These are phyloP conservation scores for Ectemnius lituratus DNA, from an alignment of 2,888 invertebrate genomes.

Conservation along the genomic window DNA sequence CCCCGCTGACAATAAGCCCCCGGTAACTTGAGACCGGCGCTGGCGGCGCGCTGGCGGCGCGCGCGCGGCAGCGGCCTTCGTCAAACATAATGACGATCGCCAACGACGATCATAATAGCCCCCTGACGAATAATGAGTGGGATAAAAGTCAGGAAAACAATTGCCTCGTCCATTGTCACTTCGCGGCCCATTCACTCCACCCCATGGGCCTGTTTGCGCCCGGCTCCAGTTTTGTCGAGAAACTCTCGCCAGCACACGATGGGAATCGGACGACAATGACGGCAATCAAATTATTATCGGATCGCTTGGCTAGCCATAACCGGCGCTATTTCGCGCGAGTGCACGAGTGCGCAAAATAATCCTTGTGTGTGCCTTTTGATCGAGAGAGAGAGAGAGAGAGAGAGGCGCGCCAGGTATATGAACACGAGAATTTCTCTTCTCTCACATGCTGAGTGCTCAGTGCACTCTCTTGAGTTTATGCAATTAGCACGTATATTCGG, in stretches of 20 bases:
- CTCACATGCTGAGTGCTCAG: neutral
- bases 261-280: conserved; percentile 37
- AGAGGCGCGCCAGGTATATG: neutral
- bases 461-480: neutral
- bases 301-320: conserved; percentile 29
- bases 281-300: conserved; percentile 46
- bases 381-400: neutral
- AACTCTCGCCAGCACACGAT: conserved; percentile 28
- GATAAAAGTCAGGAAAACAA: conserved; percentile 73
- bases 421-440: neutral
- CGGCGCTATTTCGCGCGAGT: conserved; percentile 10
- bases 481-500: no score
- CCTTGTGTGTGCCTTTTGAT: neutral
- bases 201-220: conserved; percentile 46
- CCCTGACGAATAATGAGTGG: conserved; percentile 58
- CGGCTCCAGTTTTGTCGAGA: conserved; percentile 31
- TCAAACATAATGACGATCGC: conserved; percentile 55
- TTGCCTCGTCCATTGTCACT: conserved; percentile 60
- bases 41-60: neutral
- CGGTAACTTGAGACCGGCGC: conserved; percentile 53
- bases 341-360: neutral
- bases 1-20: conserved; percentile 54
- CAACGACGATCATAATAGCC: conserved; percentile 53
- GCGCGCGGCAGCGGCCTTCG: conserved; percentile 36
- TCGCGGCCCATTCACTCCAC: conserved; percentile 53